Base-by-base conservation (phyloP, 2,888 invertebrate species). In the Lumbricus terrestris region DNA sequence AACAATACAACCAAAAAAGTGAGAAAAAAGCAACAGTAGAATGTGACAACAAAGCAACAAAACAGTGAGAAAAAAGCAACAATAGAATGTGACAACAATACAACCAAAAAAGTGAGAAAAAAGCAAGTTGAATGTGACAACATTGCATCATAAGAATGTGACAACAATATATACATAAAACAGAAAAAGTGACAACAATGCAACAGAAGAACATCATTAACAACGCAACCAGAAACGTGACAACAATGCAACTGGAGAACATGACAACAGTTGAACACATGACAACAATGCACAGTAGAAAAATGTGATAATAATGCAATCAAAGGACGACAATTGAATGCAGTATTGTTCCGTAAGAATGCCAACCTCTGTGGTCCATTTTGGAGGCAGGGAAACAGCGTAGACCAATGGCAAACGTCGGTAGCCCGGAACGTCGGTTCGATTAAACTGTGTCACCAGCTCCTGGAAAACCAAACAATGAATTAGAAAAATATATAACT, bases 361-460 rank as follows among this genome's bases (percentile, higher is more conserved):
- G n/a, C 37, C 23, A 4, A 90, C 90, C 88, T 90, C 88, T 34
- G 88, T 88, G 90, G 96, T 96, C 97, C 98, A 98, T 29, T 96
- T 96, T 0, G 97, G 97, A 18, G 96, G 96, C 90, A 97, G 95
- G 6, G 96, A 96, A 20, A 96, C 96, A 0, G 97, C 96, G 96
- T 97, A 98, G 38, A 97, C 96, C 91, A 96, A 95, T 90, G 95
- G 94, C 88, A 96, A 94, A 92, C 96, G 88, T 38, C 47, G 33
- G 16, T 94, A 92, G 23, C 95, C 94, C 69, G 95, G 93, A 6
- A 96, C 96, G 82, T 95, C 94, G 37, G 94, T 93, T 88, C 94
- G 93, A 92, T 94, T 95, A 90, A 95, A 95, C 94, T 95, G 96
- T 92, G 96, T 96, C 11, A 97, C 96, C 69, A 97, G 96, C 93